Conservation (phyloP, 2,888 invertebrate species). For the Catocala sponsa region DNA sequence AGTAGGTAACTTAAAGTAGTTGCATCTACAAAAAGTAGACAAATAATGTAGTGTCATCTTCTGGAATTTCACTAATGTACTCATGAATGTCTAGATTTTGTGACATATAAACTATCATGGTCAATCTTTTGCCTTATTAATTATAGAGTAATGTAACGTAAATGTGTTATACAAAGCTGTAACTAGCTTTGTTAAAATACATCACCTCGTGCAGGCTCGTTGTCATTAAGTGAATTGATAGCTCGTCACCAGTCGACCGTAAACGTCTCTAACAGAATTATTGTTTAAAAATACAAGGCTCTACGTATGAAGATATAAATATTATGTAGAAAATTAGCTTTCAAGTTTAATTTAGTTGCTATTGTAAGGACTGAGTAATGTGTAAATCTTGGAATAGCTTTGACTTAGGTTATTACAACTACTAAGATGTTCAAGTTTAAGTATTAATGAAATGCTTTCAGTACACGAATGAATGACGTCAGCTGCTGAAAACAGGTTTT, state of each 20-base stretch:
- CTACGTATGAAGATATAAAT: slow-evolving; percentile 2
- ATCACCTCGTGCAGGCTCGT: slow-evolving; percentile 30
- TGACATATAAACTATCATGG: too few relatives aligned
- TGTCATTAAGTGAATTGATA: slow-evolving; percentile 47
- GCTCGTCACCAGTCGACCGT: slow-evolving; percentile 31
- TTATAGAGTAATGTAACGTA: slow-evolving; percentile 21
- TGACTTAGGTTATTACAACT: too few relatives aligned
- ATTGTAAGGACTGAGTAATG: neutral
- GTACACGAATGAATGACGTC: too few relatives aligned
- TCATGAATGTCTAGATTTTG: too few relatives aligned
- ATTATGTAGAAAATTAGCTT: neutral
- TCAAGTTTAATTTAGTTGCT: neutral
- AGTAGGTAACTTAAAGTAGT: too few relatives aligned
- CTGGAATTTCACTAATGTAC: too few relatives aligned
- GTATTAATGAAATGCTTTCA: too few relatives aligned
- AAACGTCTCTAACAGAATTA: slow-evolving; percentile 38
- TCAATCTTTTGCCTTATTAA: too few relatives aligned
- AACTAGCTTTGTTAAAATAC: slow-evolving; percentile 33
- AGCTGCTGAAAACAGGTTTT: too few relatives aligned
- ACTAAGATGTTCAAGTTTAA: too few relatives aligned
- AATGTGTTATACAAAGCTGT: slow-evolving; percentile 31
- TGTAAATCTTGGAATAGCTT: neutral
- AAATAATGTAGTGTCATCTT: too few relatives aligned
- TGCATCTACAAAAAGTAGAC: too few relatives aligned
- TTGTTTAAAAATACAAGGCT: slow-evolving; percentile 35